Evolutionary conservation across 2,797 vertebrate genomes (phyloP), one percentile per base, ranked within the genome.

Genomic region (Geotrypetes seraphini): DNA sequence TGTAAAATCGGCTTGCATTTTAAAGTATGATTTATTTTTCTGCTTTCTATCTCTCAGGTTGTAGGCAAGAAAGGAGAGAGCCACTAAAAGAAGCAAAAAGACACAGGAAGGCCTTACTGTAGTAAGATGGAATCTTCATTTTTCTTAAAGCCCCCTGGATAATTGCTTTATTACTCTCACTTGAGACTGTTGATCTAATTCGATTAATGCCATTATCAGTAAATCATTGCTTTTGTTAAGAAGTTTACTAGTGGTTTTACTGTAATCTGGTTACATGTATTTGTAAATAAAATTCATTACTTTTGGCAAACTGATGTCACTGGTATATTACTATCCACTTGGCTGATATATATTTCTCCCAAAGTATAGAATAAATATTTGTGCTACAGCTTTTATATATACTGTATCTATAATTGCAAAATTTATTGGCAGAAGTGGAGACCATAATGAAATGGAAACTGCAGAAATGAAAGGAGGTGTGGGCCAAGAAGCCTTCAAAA

Each of bases 41-140:
- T 5, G 4, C 19, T 40, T 47, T 9, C 34, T 58, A 9, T 15
- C 51, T 29, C 49, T 5, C 47, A 98, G 94, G 90, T 95, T 55
- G 89, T 89, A 59, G 94, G 92, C 37, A 97, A 94, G 64, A 97
- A 93, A 66, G 94, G 93, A 60, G 94, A 98, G 74, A 97, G 93
- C 68, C 92, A 95, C 73, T 97, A 81, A 86, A 52, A 65, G 40
- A 51, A 5, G 17, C 31, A 43, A 3, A n/a, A 28, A 53, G 52
- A 56, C 49, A 41, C 60, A 60, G 71, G 60, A 70, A 64, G 43
- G 63, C 53, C 62, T 46, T 66, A 47, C 23, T 48, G 44, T 67
- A 56, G 31, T 46, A 64, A 49, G 37, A 45, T 33, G 43, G 41
- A 58, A 64, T 72, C 71, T 60, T 60, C 60, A 59, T 52, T 71